Base-by-base conservation (phyloP, 2,113 vertebrate genomes). In the Forbesichthys papilliferus region DNA sequence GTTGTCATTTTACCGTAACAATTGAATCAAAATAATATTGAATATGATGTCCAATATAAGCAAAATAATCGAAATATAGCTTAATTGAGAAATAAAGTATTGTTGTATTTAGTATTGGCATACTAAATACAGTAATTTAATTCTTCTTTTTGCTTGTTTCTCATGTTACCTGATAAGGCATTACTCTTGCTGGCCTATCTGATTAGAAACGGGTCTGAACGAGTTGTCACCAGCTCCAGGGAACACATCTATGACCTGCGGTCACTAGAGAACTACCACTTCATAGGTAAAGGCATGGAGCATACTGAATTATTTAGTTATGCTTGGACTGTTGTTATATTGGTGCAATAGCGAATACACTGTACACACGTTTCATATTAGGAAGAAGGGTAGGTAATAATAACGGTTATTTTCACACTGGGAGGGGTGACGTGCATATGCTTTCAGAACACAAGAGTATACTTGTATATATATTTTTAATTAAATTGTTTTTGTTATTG, bases 231-330 rank as follows among this genome's bases (percentile, higher is more conserved):
- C 90, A 99, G 98, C 83, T 93, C 96, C 92, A 95, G 97, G 94
- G 98, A 99, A 92, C 98, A 99, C 93, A 98, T 99, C 94, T 99
- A 99, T 82, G 98, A 99, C 93, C 95, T 99, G 89, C 94, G 98
- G 91, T 99, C 97, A 87, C 86, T 99, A 91, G 98, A 99, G 94
- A 98, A 98, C 94, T 99, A 99, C 93, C 94, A 98, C 92, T 96
- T 98, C 16, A 83, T 87, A 0, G 90, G 90, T 88, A 64, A 84
- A 69, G 73, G 14, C 42, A 18, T 56, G 1, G 66, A 56, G 36
- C 3, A 54, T 52, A 61, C 51, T 27, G 4, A 8, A 27, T n/a
- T 57, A 3, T 27, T 57, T 57, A 8, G 11, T 57, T 27, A 52
- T 7, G 10, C 11, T 52, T 52, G 4, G 36, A 52, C 13, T 52